These are phyloP conservation scores for Toxostoma redivivum DNA, from an alignment of 2,113 vertebrate genomes.

Conservation along the genomic window DNA sequence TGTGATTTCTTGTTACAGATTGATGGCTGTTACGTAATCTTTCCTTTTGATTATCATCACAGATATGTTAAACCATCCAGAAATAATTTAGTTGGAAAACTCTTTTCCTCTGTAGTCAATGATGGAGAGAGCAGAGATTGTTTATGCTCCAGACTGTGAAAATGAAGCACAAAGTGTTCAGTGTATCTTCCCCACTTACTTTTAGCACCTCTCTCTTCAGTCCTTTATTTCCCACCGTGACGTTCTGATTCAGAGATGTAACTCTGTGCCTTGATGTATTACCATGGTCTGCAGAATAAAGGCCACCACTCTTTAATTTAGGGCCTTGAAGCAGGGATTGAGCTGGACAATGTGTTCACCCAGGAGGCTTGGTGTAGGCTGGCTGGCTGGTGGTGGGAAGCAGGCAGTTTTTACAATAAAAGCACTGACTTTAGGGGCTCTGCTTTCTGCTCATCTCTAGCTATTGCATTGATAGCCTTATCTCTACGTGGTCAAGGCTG, in stretches of 20 bases:
- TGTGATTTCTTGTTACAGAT: not conserved
- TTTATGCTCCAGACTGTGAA: not conserved
- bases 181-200: not conserved
- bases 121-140: not conserved
- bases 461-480: not conserved
- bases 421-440: not conserved
- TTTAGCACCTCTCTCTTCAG: not conserved
- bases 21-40: not conserved
- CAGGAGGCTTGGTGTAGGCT: not conserved
- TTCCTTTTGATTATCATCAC: slow-evolving; percentile 8
- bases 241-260: not conserved
- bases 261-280: not conserved
- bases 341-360: not conserved
- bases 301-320: not conserved
- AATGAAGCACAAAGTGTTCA: not conserved
- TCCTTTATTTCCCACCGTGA: not conserved
- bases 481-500: not conserved
- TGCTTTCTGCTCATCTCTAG: not conserved
- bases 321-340: not conserved
- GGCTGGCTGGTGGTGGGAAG: not conserved
- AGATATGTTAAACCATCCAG: not conserved
- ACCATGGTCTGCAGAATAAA: not conserved
- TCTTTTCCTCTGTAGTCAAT: not conserved
- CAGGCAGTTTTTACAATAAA: not conserved
- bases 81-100: not conserved